These are phyloP conservation scores for Elaphurus davidianus DNA, from an alignment of 2,113 vertebrate genomes.

Conservation along the genomic window DNA sequence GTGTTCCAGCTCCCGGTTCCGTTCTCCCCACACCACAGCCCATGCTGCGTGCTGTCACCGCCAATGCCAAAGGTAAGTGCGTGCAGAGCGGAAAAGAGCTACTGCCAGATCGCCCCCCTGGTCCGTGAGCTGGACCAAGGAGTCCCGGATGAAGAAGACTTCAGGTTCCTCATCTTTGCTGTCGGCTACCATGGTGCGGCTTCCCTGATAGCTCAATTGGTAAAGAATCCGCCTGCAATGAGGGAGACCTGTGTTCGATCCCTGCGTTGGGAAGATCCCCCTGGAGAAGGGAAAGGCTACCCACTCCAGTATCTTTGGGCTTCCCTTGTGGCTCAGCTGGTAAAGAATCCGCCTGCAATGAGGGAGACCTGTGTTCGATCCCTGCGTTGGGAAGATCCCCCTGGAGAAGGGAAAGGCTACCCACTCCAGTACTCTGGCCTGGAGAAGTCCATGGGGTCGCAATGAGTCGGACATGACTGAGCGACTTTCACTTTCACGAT, in stretches of 20 bases:
- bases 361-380: background rate
- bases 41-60: constrained; percentile 90
- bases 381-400: background rate
- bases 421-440: background rate
- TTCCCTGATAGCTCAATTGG: background rate
- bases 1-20: constrained; percentile 86
- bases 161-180: constrained; percentile 93
- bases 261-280: background rate
- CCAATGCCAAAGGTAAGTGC: constrained; percentile 92
- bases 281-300: background rate
- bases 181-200: constrained; percentile 75
- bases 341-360: background rate
- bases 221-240: background rate
- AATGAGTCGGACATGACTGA: background rate
- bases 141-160: constrained; percentile 91
- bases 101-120: constrained; percentile 93
- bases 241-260: fast-evolving
- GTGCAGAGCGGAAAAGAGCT: constrained; percentile 92
- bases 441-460: background rate
- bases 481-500: constrained; percentile 65
- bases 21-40: constrained; percentile 89
- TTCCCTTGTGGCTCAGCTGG: background rate
- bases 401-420: background rate
- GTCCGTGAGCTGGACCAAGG: constrained; percentile 89
- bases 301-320: background rate